Percentiles rank a stretch among this genome's conserved stretches.
Conservation (phyloP, 37 sponge, comb jelly and placozoan species). For the Lycopodina hypogea region DNA sequence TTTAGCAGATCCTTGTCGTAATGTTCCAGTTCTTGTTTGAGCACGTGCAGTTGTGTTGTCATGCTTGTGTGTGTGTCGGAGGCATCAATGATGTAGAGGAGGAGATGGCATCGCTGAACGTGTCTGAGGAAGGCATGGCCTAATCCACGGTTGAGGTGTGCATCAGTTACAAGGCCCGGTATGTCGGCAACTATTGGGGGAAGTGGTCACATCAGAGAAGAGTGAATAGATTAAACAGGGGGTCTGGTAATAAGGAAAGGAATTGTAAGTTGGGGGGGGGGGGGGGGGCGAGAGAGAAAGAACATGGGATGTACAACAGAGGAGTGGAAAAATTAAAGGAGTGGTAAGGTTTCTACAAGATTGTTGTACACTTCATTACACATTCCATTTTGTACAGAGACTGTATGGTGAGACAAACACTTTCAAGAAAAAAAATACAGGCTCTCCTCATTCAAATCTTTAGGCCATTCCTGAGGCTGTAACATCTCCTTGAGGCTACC, state of each 20-base stretch:
- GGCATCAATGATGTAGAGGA: slow-evolving; percentile 81
- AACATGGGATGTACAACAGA: no score
- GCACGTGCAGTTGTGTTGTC: slow-evolving; percentile 43
- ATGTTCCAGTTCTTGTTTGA: slow-evolving; percentile 72
- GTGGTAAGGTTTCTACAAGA: neutral
- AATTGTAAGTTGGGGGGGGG: no score
- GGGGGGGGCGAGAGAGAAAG: no score
- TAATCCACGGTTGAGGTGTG: slow-evolving; percentile 84
- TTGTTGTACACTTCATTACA: no score
- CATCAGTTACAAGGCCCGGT: slow-evolving; percentile 94
- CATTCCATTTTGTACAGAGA: no score
- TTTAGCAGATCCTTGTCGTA: slow-evolving; percentile 50
- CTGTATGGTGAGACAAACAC: no score
- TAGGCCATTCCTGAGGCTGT: no score
- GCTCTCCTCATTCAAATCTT: no score
- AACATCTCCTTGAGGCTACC: no score
- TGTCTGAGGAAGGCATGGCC: slow-evolving; percentile 94
- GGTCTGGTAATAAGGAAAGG: no score
- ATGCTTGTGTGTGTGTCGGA: slow-evolving; percentile 10
- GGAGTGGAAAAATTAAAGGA: neutral
- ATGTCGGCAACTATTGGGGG: slow-evolving; percentile 88
- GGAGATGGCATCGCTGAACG: slow-evolving; percentile 79
- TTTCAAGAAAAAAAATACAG: no score
- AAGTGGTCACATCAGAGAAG: neutral
- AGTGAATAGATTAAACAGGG: neutral